A percentile compares a stretch with the other conserved stretches of the same genome.
Evolutionary conservation across 1,140 invertebrate species (phyloP).

Genomic region (Ectropis grisescens): DNA sequence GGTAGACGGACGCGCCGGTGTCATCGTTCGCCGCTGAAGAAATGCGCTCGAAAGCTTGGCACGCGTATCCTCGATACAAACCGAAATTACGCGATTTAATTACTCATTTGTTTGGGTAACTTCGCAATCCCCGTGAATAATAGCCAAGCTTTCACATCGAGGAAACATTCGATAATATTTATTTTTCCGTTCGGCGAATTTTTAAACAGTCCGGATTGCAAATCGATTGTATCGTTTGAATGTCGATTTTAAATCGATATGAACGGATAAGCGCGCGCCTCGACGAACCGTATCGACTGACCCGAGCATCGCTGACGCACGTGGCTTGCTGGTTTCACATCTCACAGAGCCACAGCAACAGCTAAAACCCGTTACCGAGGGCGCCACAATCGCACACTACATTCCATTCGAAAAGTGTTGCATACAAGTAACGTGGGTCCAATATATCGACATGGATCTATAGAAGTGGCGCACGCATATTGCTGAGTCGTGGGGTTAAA

Average conservation of each 20-base stretch:
- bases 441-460: too few species aligned
- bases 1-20: conserved; percentile 46
- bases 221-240: conserved; percentile 7
- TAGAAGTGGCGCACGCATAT: too few species aligned
- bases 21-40: conserved; percentile 55
- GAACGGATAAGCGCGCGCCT: conserved; percentile 39
- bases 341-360: too few species aligned
- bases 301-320: conserved; percentile 36
- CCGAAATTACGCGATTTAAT: conserved; percentile 22
- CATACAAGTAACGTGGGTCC: too few species aligned
- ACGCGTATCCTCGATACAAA: conserved; percentile 44
- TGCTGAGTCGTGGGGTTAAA: conserved; percentile 32
- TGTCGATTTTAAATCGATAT: conserved; percentile 5
- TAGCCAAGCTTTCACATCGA: background rate
- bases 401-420: too few species aligned
- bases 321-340: too few species aligned
- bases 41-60: conserved; percentile 54
- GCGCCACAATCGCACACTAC: too few species aligned
- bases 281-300: conserved; percentile 43
- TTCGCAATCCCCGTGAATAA: background rate
- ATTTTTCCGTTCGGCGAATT: background rate
- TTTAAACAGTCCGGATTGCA: conserved; percentile 3
- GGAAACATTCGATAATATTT: background rate
- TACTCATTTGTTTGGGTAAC: conserved; percentile 13
- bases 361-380: too few species aligned